Conservation (phyloP, 2,113 vertebrate species). For the Indri indri region DNA sequence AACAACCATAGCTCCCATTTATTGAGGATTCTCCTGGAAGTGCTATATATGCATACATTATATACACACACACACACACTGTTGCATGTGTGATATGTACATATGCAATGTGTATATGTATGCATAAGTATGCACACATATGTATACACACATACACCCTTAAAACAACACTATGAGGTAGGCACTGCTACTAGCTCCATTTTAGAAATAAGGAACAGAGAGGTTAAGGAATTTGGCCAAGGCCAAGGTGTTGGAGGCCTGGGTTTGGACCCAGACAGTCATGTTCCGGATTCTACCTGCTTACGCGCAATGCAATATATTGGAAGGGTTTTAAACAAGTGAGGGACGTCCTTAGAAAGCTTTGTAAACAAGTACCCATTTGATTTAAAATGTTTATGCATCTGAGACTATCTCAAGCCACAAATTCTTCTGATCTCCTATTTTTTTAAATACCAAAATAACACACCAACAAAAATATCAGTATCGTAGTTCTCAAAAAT, state of each 20-base stretch:
- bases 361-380: not conserved
- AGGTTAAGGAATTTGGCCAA: not conserved
- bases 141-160: not conserved
- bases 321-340: not conserved
- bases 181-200: not conserved
- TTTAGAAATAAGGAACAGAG: not conserved
- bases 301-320: accelerated
- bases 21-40: not conserved
- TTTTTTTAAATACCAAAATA: not conserved
- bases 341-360: not conserved
- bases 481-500: not conserved
- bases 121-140: accelerated
- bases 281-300: not conserved
- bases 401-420: not conserved
- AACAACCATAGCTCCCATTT: not conserved
- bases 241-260: not conserved
- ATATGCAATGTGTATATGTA: accelerated
- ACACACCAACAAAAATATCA: not conserved
- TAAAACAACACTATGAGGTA: not conserved
- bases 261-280: not conserved
- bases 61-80: not conserved
- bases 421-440: not conserved
- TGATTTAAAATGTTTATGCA: not conserved
- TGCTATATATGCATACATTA: not conserved
- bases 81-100: accelerated